Conservation (phyloP, 2,888 invertebrate genomes). For the Pandemis corylana region DNA sequence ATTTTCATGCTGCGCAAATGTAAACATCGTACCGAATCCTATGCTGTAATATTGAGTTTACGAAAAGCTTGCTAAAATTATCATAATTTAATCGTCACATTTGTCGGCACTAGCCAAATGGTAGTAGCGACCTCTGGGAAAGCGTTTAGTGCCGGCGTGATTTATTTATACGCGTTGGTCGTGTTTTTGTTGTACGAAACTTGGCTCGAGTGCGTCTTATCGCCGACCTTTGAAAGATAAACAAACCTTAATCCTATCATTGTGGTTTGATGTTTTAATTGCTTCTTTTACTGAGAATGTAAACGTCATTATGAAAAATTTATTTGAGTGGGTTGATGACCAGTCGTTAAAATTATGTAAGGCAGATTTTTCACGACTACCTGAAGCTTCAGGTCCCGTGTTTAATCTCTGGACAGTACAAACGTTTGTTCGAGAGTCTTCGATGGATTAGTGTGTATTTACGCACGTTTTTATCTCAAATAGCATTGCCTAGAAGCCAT, state of each 20-base stretch:
- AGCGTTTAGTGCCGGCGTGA: background rate
- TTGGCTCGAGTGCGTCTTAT: constrained; percentile 12
- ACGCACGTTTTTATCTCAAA: too few species aligned
- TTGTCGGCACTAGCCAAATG: background rate
- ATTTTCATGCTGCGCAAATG: too few species aligned
- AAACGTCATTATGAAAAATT: background rate
- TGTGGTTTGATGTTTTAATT: background rate
- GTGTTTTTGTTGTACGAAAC: constrained; percentile 8
- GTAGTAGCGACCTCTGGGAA: constrained; percentile 1
- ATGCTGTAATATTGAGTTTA: background rate
- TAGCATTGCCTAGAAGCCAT: too few species aligned
- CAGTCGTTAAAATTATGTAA: too few species aligned
- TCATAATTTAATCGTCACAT: background rate
- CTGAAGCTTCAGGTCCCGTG: too few species aligned
- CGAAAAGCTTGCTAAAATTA: background rate
- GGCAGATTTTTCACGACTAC: too few species aligned
- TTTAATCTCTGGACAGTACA: too few species aligned
- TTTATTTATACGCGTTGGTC: constrained; percentile 14
- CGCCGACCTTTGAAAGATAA: background rate
- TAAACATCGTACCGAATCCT: background rate
- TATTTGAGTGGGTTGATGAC: too few species aligned
- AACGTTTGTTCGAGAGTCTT: too few species aligned
- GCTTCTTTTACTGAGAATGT: background rate
- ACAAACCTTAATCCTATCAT: background rate
- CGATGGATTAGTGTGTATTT: too few species aligned